Conservation (phyloP, 2,113 vertebrate species). For the Halcyon senegalensis region DNA sequence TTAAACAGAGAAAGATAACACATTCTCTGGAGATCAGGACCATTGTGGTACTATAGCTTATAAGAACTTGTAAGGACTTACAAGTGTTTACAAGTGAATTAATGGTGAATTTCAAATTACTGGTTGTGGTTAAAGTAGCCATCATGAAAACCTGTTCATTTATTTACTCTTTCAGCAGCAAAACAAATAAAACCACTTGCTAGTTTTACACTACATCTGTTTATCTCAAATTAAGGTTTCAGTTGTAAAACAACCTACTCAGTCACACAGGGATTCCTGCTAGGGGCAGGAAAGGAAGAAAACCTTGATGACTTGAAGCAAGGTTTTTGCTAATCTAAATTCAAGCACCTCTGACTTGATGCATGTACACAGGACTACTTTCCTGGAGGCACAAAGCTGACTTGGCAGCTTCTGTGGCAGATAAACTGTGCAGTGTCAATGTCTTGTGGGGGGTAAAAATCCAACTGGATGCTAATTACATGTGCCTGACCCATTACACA, state of each 20-base stretch:
- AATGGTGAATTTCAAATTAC: not conserved
- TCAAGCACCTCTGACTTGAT: not conserved
- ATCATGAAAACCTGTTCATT: not conserved
- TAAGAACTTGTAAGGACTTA: not conserved
- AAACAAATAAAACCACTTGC: not conserved
- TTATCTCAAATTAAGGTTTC: not conserved
- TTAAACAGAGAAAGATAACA: not conserved
- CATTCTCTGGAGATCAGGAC: not conserved
- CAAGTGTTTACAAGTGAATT: not conserved
- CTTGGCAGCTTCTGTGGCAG: not conserved
- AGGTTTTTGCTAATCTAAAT: not conserved
- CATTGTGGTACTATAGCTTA: not conserved
- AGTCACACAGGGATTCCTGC: not conserved
- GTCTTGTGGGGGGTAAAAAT: not conserved
- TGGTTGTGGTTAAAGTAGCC: not conserved
- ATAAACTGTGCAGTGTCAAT: not conserved
- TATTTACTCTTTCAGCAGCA: not conserved
- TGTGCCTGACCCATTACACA: rapidly evolving
- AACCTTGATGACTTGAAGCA: not conserved
- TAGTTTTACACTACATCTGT: not conserved
- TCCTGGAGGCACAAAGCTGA: not conserved
- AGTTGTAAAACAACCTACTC: not conserved
- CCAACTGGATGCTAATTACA: not conserved
- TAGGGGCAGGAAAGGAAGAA: not conserved
- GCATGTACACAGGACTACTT: not conserved